Evolutionary conservation across 1,140 invertebrate genomes (phyloP).

Genomic region (Temnothorax curvispinosus): DNA sequence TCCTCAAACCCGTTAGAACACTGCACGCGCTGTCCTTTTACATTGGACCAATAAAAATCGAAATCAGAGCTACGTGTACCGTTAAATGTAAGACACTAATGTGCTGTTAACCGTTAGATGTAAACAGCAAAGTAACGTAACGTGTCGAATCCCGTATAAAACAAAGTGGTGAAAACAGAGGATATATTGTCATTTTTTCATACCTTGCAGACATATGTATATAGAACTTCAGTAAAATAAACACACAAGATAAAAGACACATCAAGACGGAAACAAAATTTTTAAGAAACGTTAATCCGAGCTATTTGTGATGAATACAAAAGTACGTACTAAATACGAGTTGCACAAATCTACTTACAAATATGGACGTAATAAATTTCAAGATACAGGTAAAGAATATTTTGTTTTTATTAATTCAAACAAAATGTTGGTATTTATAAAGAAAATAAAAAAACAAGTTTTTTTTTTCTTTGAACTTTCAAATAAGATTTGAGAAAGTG

Average conservation of each 20-base stretch:
- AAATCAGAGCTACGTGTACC: conserved; percentile 31
- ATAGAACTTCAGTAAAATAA: not conserved
- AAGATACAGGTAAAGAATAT: not conserved
- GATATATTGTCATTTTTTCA: not conserved
- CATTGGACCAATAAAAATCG: conserved; percentile 33
- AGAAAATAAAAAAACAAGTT: not conserved
- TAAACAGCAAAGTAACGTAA: not conserved
- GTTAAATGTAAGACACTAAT: conserved; percentile 29
- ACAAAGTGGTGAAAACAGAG: not conserved
- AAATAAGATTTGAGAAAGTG: not conserved
- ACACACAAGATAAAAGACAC: not conserved
- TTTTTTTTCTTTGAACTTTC: not conserved
- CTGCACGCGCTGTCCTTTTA: not conserved
- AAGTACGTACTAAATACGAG: not conserved
- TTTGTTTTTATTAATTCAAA: not conserved
- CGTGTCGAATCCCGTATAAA: not conserved
- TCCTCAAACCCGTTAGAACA: conserved; percentile 28
- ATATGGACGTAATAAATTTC: not conserved
- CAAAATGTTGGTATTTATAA: not conserved
- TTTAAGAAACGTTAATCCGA: not conserved
- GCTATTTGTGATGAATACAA: not conserved
- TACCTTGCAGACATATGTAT: not conserved
- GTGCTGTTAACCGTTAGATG: conserved; percentile 20
- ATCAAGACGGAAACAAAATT: not conserved
- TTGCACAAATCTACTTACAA: not conserved